Evolutionary conservation across 2,797 vertebrate genomes (phyloP).

Genomic region (Epinephelus coioides): DNA sequence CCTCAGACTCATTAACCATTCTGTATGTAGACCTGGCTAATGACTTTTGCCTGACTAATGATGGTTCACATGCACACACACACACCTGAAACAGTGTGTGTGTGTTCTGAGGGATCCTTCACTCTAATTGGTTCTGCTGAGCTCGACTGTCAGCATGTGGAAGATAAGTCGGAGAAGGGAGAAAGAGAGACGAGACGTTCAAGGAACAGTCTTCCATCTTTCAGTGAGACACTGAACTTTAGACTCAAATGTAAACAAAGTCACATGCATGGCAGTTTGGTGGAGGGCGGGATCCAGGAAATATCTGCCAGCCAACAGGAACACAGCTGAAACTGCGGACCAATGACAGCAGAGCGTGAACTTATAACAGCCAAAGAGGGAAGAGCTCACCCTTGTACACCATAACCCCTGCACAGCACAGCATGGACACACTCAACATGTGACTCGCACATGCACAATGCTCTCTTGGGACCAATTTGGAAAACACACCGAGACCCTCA

Average conservation of each 20-base stretch:
- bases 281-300: constrained; percentile 30
- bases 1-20: constrained; percentile 59
- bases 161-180: constrained; percentile 2
- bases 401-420: constrained; percentile 50
- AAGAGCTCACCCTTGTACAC: constrained; percentile 69
- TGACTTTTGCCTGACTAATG: constrained; percentile 48
- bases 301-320: constrained; percentile 29
- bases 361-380: not conserved
- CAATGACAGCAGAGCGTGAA: constrained; percentile 32
- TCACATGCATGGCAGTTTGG: constrained; percentile 40
- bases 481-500: constrained; percentile 32
- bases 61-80: constrained; percentile 4
- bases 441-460: constrained; percentile 61
- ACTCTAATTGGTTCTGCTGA: constrained; percentile 17
- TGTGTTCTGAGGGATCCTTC: not conserved
- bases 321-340: constrained; percentile 14
- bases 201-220: constrained; percentile 3
- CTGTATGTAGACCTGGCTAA: constrained; percentile 43
- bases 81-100: constrained; percentile 24
- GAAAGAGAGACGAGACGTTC: not conserved
- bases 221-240: constrained; percentile 36
- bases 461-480: constrained; percentile 38
- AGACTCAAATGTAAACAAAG: constrained; percentile 49
- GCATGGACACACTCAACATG: constrained; percentile 50
- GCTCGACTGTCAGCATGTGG: not conserved